These are phyloP conservation scores for Digitonthophagus gazella DNA, from an alignment of 2,888 invertebrate genomes.

Conservation along the genomic window DNA sequence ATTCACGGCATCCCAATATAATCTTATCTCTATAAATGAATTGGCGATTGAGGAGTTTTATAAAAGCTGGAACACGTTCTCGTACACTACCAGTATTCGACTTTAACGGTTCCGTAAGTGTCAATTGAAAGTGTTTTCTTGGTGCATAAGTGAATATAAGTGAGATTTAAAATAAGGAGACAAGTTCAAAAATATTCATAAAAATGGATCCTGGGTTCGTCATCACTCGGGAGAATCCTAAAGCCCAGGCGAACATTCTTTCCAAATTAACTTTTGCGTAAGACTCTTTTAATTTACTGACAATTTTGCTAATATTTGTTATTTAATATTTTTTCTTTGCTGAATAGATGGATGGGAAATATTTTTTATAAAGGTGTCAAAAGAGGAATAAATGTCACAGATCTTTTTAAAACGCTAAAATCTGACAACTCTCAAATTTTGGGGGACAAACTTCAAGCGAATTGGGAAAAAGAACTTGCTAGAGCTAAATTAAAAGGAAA, in stretches of 20 bases:
- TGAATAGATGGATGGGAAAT: slow-evolving; percentile 45
- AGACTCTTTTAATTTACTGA: slow-evolving; percentile 27
- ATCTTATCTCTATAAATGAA: not conserved
- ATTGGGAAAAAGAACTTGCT: slow-evolving; percentile 60
- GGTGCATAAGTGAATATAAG: not conserved
- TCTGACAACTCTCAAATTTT: slow-evolving; percentile 62
- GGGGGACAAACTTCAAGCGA: slow-evolving; percentile 62
- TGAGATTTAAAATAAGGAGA: not conserved
- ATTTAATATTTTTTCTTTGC: slow-evolving; percentile 17
- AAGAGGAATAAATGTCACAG: slow-evolving; percentile 61
- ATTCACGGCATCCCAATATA: not conserved
- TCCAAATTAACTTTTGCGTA: slow-evolving; percentile 55
- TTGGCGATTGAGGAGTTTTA: not conserved
- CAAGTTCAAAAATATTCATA: not conserved
- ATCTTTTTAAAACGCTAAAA: slow-evolving; percentile 62
- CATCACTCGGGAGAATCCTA: slow-evolving; percentile 54
- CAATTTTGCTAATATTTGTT: not conserved
- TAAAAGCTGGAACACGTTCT: not conserved
- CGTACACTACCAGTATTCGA: not conserved
- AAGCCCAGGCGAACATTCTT: slow-evolving; percentile 58
- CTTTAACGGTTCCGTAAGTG: not conserved
- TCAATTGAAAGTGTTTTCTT: not conserved
- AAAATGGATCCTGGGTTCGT: slow-evolving; percentile 37
- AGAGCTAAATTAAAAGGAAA: slow-evolving; percentile 56
- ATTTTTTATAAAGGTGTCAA: slow-evolving; percentile 56